Evolutionary conservation across 2,888 invertebrate genomes (phyloP), one percentile per base, ranked within the genome.

Genomic region (Phanerotoma sp.): DNA sequence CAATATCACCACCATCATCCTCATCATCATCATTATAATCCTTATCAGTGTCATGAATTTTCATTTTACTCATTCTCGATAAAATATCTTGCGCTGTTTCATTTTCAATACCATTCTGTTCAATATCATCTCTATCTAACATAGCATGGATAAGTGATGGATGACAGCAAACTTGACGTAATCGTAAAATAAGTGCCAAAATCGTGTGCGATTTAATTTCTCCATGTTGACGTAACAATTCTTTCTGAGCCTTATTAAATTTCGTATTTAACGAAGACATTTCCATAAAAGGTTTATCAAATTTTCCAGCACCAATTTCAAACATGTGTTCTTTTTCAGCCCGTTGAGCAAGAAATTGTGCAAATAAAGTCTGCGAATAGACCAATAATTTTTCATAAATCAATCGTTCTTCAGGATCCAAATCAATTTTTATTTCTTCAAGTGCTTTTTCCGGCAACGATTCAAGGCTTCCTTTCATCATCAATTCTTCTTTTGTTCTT

Each of bases 81-180:
- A 86, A 74, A 57, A 87, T 77, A 73, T 89, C 72, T 61, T 83
- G 82, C 2, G 74, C 70, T 1, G 75, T 70, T 11, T 72, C 78
- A 13, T 77, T 75, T 40, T 77, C 69, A 15, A 78, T 72, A 20
- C 80, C 74, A 18, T 71, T 79, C 59, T 70, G 75, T 75, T 63
- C 66, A 5, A 74, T 66, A 20, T 78, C 79, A 6, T 73, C 68
- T 33, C 70, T 72, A 63, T 81, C 80, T 66, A 83, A 55, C 83
- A 83, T 83, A 54, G 82, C 73, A 66, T 84, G 83, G 64, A 95
- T 90, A 13, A 97, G 82, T 0, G 88, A 87, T 22, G 95, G 89
- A 80, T 96, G 96, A 70, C 92, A 91, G 72, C 93, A 93, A 56
- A 92, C 86, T 74, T 98, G 96, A 1, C 96, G 82, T 55, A 97